These are phyloP conservation scores for Pygoscelis antarcticus DNA, from an alignment of 2,113 vertebrate species.

Conservation along the genomic window DNA sequence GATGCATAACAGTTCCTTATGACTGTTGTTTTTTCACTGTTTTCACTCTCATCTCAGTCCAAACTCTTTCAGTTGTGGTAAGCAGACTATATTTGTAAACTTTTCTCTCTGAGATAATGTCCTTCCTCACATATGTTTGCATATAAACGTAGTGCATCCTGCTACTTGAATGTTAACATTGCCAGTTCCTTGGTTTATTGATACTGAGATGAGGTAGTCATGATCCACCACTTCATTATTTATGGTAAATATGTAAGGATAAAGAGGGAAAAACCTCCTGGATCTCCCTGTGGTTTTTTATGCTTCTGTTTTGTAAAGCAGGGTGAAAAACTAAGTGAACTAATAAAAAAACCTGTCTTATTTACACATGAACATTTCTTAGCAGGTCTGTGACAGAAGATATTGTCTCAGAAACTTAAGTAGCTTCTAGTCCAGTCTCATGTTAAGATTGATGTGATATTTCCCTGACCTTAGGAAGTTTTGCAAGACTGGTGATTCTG, in stretches of 20 bases:
- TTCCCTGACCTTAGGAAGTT: neutral
- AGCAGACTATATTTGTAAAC: slow-evolving; percentile 35
- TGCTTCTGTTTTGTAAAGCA: neutral
- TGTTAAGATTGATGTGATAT: neutral
- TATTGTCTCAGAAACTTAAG: neutral
- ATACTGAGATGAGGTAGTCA: neutral
- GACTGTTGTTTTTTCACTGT: slow-evolving; percentile 54
- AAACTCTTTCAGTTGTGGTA: slow-evolving; percentile 51
- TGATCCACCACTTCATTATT: neutral
- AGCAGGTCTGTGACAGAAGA: neutral
- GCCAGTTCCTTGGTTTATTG: neutral
- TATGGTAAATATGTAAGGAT: neutral
- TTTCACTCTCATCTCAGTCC: slow-evolving; percentile 57
- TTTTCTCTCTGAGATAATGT: slow-evolving; percentile 49
- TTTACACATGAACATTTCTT: neutral
- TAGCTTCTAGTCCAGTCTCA: neutral
- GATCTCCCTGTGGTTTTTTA: neutral
- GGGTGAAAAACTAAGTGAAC: neutral
- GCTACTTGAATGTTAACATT: neutral
- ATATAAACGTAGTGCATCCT: neutral
- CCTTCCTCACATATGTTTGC: slow-evolving; percentile 11
- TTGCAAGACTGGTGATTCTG: neutral
- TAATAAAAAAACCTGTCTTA: neutral
- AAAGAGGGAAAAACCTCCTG: neutral
- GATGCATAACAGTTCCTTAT: slow-evolving; percentile 42